Conservation (phyloP, 2,797 vertebrate genomes). For the Manis javanica region DNA sequence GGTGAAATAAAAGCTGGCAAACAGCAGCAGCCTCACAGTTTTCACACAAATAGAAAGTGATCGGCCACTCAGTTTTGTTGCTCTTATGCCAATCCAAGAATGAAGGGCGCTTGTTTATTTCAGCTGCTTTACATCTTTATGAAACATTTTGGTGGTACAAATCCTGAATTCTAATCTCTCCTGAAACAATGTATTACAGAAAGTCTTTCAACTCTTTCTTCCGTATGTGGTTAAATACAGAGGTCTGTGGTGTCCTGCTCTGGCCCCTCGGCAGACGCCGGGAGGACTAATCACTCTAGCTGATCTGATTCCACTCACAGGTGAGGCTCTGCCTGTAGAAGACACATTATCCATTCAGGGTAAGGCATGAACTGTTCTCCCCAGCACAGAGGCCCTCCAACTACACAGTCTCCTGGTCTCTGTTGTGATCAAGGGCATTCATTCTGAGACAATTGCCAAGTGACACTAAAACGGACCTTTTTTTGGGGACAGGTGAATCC, state of each 20-base stretch:
- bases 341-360: background rate
- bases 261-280: background rate
- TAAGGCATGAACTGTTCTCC: background rate
- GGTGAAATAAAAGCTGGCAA: slow-evolving; percentile 34
- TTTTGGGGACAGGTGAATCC: background rate
- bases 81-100: background rate
- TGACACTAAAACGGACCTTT: background rate
- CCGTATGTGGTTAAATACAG: background rate
- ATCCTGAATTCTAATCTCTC: background rate
- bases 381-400: background rate
- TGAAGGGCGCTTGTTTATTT: background rate
- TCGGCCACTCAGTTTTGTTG: background rate
- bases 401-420: background rate
- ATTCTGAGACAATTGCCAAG: background rate
- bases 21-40: background rate
- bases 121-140: background rate
- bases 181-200: slow-evolving; percentile 1
- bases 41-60: background rate
- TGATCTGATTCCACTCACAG: background rate
- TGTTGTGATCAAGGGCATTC: background rate
- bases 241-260: background rate
- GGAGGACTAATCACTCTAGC: background rate
- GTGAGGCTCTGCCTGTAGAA: background rate
- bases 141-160: background rate
- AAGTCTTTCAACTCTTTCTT: background rate